phyloP scores from a whole-genome alignment of 2,888 invertebrate genomes.

The Dichetophora obliterata region DNA sequence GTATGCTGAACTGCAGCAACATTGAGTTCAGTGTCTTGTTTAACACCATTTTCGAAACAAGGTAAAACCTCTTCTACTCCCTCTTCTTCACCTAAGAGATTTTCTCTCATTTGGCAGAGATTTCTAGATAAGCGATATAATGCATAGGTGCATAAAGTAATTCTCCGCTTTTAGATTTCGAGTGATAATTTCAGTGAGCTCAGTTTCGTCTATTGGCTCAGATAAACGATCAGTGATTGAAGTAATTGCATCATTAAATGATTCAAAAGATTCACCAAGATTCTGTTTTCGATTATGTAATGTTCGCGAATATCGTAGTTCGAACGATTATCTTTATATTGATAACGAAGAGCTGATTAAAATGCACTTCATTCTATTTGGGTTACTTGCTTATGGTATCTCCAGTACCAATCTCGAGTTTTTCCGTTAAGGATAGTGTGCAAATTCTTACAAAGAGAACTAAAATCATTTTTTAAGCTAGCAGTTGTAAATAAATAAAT shows the following conservation, averaged over 20 bases:
- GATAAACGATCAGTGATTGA: not conserved
- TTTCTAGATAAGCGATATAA: conserved; percentile 13
- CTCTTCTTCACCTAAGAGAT: not conserved
- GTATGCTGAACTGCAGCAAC: not conserved
- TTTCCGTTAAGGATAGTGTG: not conserved
- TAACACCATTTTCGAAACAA: too few relatives aligned
- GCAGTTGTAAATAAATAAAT: not conserved
- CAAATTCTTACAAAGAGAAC: not conserved
- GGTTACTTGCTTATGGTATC: not conserved
- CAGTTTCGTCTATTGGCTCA: not conserved
- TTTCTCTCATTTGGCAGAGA: not conserved
- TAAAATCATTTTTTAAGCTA: not conserved
- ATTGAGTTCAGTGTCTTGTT: not conserved
- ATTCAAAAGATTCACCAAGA: not conserved
- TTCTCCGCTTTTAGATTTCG: conserved; percentile 33
- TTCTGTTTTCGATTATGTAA: not conserved
- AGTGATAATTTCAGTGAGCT: conserved; percentile 20
- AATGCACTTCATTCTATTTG: not conserved
- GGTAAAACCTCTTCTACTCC: too few relatives aligned
- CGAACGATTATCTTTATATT: not conserved
- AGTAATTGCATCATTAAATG: not conserved
- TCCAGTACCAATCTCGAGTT: not conserved
- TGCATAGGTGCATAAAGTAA: conserved; percentile 28
- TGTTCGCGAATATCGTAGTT: not conserved
- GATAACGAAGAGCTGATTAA: not conserved